A percentile compares a stretch with the other conserved stretches of the same genome.
Evolutionary conservation across 2,797 vertebrate species (phyloP).

Genomic region (Sus cebifrons): DNA sequence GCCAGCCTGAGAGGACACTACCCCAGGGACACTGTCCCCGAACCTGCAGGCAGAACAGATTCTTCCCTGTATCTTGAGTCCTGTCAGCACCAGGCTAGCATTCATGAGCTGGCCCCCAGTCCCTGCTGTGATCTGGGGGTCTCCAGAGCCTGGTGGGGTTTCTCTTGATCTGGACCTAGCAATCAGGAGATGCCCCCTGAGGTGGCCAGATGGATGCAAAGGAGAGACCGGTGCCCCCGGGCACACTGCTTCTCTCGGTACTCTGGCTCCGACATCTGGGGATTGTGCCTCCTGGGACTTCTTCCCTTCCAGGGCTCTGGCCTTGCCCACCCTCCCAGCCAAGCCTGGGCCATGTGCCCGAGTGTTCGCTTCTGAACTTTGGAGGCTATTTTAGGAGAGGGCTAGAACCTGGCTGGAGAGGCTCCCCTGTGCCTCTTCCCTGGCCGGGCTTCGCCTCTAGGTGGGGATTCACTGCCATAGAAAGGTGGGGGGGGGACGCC

Average conservation of each 20-base stretch:
- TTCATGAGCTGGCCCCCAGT: accelerated
- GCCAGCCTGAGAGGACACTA: neutral
- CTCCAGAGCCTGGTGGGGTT: neutral
- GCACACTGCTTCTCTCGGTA: no score
- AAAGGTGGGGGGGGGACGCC: neutral
- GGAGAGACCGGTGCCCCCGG: accelerated
- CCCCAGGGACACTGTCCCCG: neutral
- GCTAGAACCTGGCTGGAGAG: neutral
- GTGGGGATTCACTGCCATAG: neutral
- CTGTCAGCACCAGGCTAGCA: accelerated
- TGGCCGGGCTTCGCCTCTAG: neutral
- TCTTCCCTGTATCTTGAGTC: neutral
- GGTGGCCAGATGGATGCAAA: neutral
- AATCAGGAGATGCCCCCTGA: no score
- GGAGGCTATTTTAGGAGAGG: neutral
- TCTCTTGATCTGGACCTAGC: neutral
- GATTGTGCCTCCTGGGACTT: neutral
- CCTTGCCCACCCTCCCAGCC: neutral
- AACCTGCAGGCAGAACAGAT: neutral
- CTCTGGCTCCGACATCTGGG: no score
- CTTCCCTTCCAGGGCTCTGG: no score
- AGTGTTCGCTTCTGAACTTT: neutral
- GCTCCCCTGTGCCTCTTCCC: neutral
- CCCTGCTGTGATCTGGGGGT: neutral
- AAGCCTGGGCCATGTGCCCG: neutral